Conservation (phyloP, 2,888 invertebrate genomes). For the Pheosia tremula region DNA sequence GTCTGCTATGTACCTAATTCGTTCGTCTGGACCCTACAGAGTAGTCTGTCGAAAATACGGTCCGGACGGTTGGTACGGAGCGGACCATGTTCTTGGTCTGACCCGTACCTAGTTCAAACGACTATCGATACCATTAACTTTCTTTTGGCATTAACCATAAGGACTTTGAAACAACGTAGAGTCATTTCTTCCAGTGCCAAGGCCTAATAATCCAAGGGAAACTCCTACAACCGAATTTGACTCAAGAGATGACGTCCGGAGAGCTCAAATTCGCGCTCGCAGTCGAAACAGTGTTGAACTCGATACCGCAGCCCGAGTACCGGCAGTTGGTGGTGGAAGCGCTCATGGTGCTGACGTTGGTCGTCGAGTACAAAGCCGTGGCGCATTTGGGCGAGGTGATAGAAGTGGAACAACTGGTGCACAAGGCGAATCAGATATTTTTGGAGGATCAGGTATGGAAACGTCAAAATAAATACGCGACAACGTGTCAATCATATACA, state of each 20-base stretch:
- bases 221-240: slow-evolving; percentile 94
- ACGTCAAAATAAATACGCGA: background rate
- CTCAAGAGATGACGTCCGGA: slow-evolving; percentile 99
- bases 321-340: slow-evolving; percentile 98
- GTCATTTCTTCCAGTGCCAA: slow-evolving; percentile 87
- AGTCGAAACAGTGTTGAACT: slow-evolving; percentile 98
- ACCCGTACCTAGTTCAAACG: too few relatives aligned
- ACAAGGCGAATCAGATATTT: slow-evolving; percentile 97
- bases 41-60: too few relatives aligned
- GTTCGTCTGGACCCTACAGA: too few relatives aligned
- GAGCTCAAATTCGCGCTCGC: slow-evolving; percentile 99
- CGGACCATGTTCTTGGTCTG: too few relatives aligned
- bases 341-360: slow-evolving; percentile 96
- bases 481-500: background rate
- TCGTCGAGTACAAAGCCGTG: slow-evolving; percentile 94
- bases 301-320: slow-evolving; percentile 99
- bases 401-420: slow-evolving; percentile 96
- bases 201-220: slow-evolving; percentile 97
- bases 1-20: too few relatives aligned
- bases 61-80: too few relatives aligned
- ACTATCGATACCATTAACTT: too few relatives aligned
- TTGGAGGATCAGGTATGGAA: slow-evolving; percentile 94
- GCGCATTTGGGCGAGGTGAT: slow-evolving; percentile 91
- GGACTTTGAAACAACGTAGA: too few relatives aligned
- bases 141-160: too few relatives aligned